Evolutionary conservation across 2,113 vertebrate species (phyloP).

Genomic region (Mobula hypostoma): DNA sequence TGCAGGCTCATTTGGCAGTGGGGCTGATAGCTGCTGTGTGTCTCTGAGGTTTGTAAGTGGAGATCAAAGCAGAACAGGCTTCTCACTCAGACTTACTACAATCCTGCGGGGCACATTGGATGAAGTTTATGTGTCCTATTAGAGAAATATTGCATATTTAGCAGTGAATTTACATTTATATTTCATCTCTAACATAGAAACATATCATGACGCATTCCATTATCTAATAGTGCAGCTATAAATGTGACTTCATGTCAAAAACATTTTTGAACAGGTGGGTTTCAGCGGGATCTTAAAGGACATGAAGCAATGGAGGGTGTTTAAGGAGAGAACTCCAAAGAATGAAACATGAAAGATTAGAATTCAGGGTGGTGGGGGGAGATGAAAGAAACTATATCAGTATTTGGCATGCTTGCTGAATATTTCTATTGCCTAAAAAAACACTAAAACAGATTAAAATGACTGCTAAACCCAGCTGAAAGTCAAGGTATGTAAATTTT

Average conservation of each 20-base stretch:
- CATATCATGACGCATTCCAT: not conserved
- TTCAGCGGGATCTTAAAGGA: not conserved
- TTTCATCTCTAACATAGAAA: not conserved
- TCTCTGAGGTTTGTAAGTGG: not conserved
- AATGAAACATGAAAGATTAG: not conserved
- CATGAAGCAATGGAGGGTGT: not conserved
- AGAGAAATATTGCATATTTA: not conserved
- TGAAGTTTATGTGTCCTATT: not conserved
- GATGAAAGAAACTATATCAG: slow-evolving; percentile 29
- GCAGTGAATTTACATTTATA: not conserved
- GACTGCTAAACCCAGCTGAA: not conserved
- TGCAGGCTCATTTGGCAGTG: no score
- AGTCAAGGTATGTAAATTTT: not conserved
- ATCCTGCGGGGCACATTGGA: not conserved
- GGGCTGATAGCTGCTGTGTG: no score
- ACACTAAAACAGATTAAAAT: not conserved
- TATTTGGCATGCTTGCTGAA: not conserved
- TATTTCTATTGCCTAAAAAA: slow-evolving; percentile 6
- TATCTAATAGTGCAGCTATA: not conserved
- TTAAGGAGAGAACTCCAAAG: not conserved
- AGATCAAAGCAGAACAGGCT: not conserved
- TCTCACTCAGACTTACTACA: not conserved
- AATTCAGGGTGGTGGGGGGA: not conserved
- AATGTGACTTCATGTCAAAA: not conserved
- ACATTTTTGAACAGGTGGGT: not conserved